Evolutionary conservation across 2,113 vertebrate species (phyloP), one percentile per base, ranked within the genome.

Genomic region (Thymallus thymallus): DNA sequence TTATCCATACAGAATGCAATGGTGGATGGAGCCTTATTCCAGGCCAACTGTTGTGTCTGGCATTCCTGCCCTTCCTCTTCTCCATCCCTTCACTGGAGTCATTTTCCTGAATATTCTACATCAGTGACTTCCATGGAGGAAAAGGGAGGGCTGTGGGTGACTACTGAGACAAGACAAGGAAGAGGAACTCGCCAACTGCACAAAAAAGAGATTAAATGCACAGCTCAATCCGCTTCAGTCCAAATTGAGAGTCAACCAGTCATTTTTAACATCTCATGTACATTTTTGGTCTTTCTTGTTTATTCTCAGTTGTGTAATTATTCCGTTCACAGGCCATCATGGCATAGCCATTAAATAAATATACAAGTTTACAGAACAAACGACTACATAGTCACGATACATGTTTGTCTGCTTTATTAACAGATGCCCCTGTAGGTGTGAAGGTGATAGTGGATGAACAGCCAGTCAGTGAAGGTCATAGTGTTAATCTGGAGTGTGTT

Each of bases 391-490:
- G 48, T 18, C 16, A 16, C 14, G 18, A 14, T 51, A 18, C n/a
- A 60, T 60, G n/a, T 10, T 10, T 22, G 9, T 60, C 56, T 10
- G 9, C 6, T 51, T 3, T 51, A 61, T 66, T 1, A 51, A 72
- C 68, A 88, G 87, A 79, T 72, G 72, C 73, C 32, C 87, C 88
- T 7, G 20, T 60, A 20, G 63, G 26, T 74, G 83, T 88, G 51
- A 85, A 4, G 9, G 20, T 82, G 55, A 67, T 2, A 6, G 2
- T 9, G 13, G 30, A 63, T 20, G 48, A 64, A 0, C 22, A 72
- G 9, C 6, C n/a, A 0, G 60, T 83, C 26, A 35, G 6, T 4
- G 80, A 86, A 56, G 78, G 81, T 26, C 7, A 6, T 7, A 74
- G 30, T 1, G 22, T 84, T 35, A 58, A 0, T 3, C 22, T 80